A percentile compares a stretch with the other conserved stretches of the same genome.
Evolutionary conservation across 2,113 vertebrate genomes (phyloP).

Genomic region (Carassius carassius): DNA sequence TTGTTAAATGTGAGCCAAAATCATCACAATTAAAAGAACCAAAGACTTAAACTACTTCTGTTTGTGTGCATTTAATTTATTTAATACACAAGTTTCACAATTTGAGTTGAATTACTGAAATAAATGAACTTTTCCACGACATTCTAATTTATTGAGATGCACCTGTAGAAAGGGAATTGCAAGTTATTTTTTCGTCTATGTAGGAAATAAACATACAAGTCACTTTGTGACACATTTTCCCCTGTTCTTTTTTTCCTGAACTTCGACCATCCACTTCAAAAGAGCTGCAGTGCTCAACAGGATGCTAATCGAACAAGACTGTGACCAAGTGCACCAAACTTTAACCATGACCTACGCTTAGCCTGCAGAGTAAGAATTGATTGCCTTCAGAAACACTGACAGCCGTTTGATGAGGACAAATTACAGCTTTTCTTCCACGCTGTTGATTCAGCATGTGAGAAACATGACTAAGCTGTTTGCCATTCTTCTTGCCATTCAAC

Average conservation of each 20-base stretch:
- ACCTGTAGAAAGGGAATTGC: too few species aligned
- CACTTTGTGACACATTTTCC: not conserved
- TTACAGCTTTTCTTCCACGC: constrained; percentile 40
- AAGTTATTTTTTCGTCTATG: not conserved
- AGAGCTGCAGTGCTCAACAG: constrained; percentile 1
- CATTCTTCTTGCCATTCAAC: not conserved
- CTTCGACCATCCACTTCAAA: not conserved
- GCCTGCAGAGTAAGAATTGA: constrained; percentile 27
- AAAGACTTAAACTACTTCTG: too few species aligned
- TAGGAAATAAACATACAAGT: not conserved
- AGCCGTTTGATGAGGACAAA: constrained; percentile 51
- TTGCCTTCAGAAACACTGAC: constrained; percentile 37
- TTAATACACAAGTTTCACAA: too few species aligned
- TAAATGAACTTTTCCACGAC: too few species aligned
- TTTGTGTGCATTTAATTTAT: too few species aligned
- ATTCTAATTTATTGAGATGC: too few species aligned
- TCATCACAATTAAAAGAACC: too few species aligned
- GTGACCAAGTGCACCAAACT: constrained; percentile 27
- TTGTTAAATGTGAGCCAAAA: too few species aligned
- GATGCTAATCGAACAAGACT: constrained; percentile 25
- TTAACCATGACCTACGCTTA: constrained; percentile 44
- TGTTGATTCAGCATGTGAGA: constrained; percentile 21
- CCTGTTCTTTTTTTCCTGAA: not conserved
- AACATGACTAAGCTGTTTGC: constrained; percentile 39
- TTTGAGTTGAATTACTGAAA: too few species aligned